Percentiles rank a stretch among this genome's conserved stretches.
These are phyloP conservation scores for Drepanosiphum platanoidis DNA, from an alignment of 2,888 invertebrate species.

Conservation along the genomic window DNA sequence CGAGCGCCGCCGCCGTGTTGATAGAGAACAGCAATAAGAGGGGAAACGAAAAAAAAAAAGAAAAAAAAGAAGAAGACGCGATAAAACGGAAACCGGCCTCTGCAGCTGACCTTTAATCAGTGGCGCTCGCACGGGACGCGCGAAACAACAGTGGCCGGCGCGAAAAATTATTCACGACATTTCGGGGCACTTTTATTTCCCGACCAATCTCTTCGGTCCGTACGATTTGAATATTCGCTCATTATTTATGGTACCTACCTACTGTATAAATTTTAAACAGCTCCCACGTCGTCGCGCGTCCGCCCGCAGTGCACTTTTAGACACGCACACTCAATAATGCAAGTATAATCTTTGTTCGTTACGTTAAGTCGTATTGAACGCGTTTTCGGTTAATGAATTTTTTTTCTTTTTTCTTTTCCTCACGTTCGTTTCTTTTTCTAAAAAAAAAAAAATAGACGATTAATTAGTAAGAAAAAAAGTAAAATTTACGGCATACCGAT, in stretches of 20 bases:
- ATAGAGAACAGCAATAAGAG: no score
- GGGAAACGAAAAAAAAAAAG: constrained; percentile 5
- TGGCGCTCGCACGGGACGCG: neutral
- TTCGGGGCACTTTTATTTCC: constrained; percentile 1
- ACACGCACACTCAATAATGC: neutral
- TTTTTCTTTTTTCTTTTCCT: no score
- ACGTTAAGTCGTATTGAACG: constrained; percentile 37
- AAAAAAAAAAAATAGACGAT: no score
- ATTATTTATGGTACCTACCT: neutral
- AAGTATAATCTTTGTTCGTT: neutral
- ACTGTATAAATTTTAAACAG: neutral
- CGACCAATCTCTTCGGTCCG: neutral
- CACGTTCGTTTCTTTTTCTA: no score
- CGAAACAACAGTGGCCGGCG: constrained; percentile 4
- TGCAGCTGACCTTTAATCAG: constrained; percentile 6
- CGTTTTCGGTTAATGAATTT: no score
- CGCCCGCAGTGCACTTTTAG: neutral
- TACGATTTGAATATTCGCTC: neutral
- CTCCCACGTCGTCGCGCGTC: neutral
- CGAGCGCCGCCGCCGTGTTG: constrained; percentile 7
- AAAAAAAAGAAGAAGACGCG: no score
- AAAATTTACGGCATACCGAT: no score
- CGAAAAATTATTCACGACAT: constrained; percentile 10
- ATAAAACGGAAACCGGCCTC: neutral
- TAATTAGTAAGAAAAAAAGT: no score